Conservation (phyloP, 1,140 invertebrate genomes). For the Nephila pilipes region DNA sequence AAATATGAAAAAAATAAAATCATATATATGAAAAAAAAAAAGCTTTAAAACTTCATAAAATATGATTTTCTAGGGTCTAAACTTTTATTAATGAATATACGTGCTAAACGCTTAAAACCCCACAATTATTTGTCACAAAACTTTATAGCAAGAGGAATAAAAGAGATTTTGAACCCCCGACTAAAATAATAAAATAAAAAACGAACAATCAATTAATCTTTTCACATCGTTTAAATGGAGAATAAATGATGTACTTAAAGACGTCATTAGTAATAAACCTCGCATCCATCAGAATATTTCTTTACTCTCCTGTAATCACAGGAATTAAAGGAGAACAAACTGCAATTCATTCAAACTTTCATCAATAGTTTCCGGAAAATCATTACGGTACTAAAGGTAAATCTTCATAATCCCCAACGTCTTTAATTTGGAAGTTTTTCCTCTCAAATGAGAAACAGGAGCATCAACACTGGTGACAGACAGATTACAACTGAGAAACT, state of each 20-base stretch:
- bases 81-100: too few species aligned
- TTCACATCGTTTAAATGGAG: neutral
- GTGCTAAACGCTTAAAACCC: too few species aligned
- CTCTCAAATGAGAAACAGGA: neutral
- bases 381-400: neutral
- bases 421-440: neutral
- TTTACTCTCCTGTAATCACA: constrained; percentile 28
- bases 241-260: neutral
- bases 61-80: too few species aligned
- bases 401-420: neutral
- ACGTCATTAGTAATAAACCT: constrained; percentile 35
- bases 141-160: too few species aligned
- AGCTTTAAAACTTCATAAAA: too few species aligned
- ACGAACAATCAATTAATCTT: neutral
- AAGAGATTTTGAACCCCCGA: too few species aligned
- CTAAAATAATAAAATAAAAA: too few species aligned
- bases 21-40: too few species aligned
- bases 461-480: neutral
- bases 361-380: neutral
- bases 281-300: neutral
- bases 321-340: constrained; percentile 23
- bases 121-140: too few species aligned
- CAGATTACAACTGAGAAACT: constrained; percentile 24
- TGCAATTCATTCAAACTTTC: constrained; percentile 21
- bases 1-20: too few species aligned